Conservation (phyloP, 2,797 vertebrate species). For the Poecilia velifera region DNA sequence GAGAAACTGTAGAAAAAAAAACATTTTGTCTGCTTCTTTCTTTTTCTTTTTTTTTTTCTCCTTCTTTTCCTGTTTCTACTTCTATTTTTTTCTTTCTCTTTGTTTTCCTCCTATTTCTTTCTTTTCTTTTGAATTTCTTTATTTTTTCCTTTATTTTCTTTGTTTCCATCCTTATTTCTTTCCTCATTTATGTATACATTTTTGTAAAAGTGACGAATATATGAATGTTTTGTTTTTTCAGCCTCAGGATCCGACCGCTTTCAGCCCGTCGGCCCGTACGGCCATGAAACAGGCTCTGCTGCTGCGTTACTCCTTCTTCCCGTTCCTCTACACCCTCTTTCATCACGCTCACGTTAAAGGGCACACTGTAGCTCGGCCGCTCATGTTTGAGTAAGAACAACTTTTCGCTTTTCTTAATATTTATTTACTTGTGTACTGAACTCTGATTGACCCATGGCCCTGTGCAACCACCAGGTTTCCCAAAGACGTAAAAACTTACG, state of each 20-base stretch:
- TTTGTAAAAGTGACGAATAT: background rate
- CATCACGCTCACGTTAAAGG: slow-evolving; percentile 84
- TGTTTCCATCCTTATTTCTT: background rate
- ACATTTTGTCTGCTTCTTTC: background rate
- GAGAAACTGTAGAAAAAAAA: background rate
- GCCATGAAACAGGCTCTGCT: slow-evolving; percentile 86
- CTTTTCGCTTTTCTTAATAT: background rate
- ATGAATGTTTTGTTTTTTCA: slow-evolving; percentile 44
- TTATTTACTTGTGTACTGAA: background rate
- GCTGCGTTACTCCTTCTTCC: slow-evolving; percentile 87
- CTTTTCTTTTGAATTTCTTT: no score
- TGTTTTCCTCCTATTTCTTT: background rate
- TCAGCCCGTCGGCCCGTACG: slow-evolving; percentile 77
- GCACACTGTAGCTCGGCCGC: slow-evolving; percentile 83
- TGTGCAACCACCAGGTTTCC: slow-evolving; percentile 80
- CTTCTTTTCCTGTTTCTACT: no score
- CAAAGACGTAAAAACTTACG: slow-evolving; percentile 78
- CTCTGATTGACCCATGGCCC: background rate
- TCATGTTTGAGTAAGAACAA: slow-evolving; percentile 87
- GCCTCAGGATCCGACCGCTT: slow-evolving; percentile 85
- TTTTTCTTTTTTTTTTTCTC: no score
- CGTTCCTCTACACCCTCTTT: slow-evolving; percentile 89
- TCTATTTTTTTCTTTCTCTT: background rate
- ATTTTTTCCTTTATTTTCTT: no score
- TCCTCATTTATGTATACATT: background rate